Percentiles rank a stretch among this genome's conserved stretches.
Conservation (phyloP, 2,113 vertebrate genomes). For the Picathartes gymnocephalus region DNA sequence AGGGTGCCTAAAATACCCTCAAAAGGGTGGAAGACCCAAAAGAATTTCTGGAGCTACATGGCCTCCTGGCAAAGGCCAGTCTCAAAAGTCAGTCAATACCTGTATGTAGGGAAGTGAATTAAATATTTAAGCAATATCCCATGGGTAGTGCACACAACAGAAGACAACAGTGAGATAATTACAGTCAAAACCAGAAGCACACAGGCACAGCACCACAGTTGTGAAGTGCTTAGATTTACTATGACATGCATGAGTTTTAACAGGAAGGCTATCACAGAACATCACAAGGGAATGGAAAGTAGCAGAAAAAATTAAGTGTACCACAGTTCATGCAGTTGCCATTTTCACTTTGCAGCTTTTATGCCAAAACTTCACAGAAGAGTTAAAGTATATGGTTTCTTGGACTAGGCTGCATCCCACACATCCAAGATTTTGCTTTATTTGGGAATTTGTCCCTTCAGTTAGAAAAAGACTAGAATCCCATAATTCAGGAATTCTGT, state of each 20-base stretch:
- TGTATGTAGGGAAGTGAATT: not conserved
- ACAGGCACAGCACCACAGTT: not conserved
- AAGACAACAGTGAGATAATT: not conserved
- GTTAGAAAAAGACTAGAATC: not conserved
- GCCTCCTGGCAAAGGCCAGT: not conserved
- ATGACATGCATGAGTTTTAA: not conserved
- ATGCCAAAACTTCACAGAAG: not conserved
- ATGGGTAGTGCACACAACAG: not conserved
- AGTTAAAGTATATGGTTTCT: not conserved
- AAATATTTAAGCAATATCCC: not conserved
- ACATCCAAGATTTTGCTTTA: not conserved
- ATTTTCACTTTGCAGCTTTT: not conserved
- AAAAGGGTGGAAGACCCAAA: not conserved
- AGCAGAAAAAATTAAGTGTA: not conserved
- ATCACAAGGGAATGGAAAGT: not conserved
- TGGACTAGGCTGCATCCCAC: not conserved
- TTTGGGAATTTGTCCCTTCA: not conserved
- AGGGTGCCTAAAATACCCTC: not conserved
- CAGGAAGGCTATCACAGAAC: not conserved
- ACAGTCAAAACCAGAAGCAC: not conserved
- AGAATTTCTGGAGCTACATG: not conserved
- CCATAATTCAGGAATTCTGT: not conserved
- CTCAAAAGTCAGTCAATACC: not conserved
- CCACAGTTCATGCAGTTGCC: not conserved
- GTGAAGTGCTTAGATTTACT: not conserved